phyloP scores from a whole-genome alignment of 2,888 invertebrate genomes.

The Stictocephala bisonia region DNA sequence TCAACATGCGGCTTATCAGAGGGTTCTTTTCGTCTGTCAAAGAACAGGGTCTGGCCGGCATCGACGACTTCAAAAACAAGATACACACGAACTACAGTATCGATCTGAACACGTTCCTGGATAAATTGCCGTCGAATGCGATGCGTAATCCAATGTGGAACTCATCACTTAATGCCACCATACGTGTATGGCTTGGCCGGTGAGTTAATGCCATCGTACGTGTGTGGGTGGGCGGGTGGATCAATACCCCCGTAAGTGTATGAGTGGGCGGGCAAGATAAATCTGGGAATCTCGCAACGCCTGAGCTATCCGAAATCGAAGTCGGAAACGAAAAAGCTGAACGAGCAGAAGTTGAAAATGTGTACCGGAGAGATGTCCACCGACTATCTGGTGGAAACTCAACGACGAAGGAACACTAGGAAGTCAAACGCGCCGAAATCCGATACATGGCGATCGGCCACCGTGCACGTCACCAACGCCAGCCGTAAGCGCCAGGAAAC shows the following conservation, averaged over 20 bases:
- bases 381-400: background rate
- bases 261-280: background rate
- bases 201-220: too few relatives aligned
- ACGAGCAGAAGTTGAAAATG: background rate
- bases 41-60: background rate
- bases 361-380: background rate
- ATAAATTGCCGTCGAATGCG: background rate
- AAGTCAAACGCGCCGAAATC: background rate
- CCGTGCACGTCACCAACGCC: too few relatives aligned
- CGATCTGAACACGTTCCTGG: background rate
- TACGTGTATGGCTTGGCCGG: too few relatives aligned
- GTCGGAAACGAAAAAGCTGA: background rate
- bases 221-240: too few relatives aligned
- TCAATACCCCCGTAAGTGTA: too few relatives aligned
- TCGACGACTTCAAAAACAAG: conserved; percentile 1
- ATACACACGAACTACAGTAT: background rate
- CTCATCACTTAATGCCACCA: background rate
- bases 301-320: background rate
- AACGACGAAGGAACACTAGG: background rate
- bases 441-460: too few relatives aligned
- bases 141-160: background rate
- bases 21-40: background rate
- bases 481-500: too few relatives aligned
- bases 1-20: background rate
- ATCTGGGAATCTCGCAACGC: background rate